These are phyloP conservation scores for Xestia ashworthii DNA, from an alignment of 2,888 invertebrate species.

Conservation along the genomic window DNA sequence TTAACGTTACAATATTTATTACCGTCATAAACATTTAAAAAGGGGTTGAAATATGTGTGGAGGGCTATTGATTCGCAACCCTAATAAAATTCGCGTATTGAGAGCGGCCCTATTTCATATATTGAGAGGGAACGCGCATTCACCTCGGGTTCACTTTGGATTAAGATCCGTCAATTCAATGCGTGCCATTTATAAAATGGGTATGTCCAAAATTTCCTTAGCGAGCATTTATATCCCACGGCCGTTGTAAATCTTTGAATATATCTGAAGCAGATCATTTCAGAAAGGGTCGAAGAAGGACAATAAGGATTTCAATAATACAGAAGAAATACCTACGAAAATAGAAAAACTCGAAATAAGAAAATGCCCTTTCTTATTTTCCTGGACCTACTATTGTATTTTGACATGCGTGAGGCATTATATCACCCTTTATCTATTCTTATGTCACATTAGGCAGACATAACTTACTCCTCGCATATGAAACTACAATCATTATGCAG, in stretches of 20 bases:
- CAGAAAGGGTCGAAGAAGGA: not conserved
- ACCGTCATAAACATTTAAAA: conserved; percentile 75
- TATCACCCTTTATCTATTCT: conserved; percentile 35
- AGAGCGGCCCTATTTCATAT: conserved; percentile 83
- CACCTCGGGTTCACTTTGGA: conserved; percentile 79
- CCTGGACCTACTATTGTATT: not conserved
- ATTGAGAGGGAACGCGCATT: conserved; percentile 79
- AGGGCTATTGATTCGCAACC: conserved; percentile 86
- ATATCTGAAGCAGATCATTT: conserved; percentile 10
- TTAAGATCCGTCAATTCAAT: conserved; percentile 77
- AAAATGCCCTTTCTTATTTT: conserved; percentile 4
- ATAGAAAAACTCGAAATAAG: not conserved
- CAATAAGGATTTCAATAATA: not conserved
- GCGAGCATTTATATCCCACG: conserved; percentile 30
- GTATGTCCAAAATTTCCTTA: conserved; percentile 57
- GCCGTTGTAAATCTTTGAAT: conserved; percentile 18
- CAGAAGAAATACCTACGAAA: not conserved
- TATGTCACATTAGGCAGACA: conserved; percentile 40
- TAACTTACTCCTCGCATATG: conserved; percentile 30
- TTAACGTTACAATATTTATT: conserved; percentile 69
- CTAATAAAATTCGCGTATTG: conserved; percentile 87
- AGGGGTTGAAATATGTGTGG: conserved; percentile 77
- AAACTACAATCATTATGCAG: conserved; percentile 33
- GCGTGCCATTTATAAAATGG: conserved; percentile 72
- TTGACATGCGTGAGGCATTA: conserved; percentile 21